These are phyloP conservation scores for Aphodius granarius DNA, from an alignment of 2,888 invertebrate genomes.

Conservation along the genomic window DNA sequence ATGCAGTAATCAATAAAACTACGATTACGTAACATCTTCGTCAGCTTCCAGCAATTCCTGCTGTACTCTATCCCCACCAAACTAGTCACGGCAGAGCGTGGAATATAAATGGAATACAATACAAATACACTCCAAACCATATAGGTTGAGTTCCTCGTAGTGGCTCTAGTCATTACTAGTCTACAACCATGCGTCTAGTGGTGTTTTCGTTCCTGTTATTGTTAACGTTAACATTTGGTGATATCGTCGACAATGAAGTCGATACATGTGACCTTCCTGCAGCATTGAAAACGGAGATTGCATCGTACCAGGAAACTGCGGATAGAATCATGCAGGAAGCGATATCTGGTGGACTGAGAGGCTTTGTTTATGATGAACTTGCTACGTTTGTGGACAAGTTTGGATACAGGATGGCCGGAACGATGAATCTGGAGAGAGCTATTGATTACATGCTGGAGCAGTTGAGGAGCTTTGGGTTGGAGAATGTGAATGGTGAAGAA, in stretches of 20 bases:
- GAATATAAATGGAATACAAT: too few species aligned
- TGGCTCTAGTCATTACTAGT: not conserved
- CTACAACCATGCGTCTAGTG: not conserved
- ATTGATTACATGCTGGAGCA: conserved; percentile 59
- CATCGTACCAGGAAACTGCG: conserved; percentile 47
- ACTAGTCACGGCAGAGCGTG: too few species aligned
- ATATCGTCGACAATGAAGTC: conserved; percentile 12
- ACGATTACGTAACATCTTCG: too few species aligned
- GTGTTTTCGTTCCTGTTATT: not conserved
- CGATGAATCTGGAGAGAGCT: conserved; percentile 57
- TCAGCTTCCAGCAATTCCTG: too few species aligned
- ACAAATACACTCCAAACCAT: too few species aligned
- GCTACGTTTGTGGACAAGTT: conserved; percentile 56
- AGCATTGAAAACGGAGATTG: conserved; percentile 61
- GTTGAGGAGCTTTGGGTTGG: conserved; percentile 54
- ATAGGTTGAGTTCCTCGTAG: not conserved
- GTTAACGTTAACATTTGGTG: not conserved
- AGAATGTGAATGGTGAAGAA: conserved; percentile 73
- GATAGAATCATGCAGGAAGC: conserved; percentile 43
- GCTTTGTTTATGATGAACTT: conserved; percentile 49
- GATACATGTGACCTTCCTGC: conserved; percentile 53
- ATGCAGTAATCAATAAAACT: too few species aligned
- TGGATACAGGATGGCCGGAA: conserved; percentile 58
- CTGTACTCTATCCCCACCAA: too few species aligned
- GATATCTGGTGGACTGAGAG: conserved; percentile 42